Percentiles rank a stretch among this genome's conserved stretches.
phyloP scores from a whole-genome alignment of 2,113 vertebrate genomes.

The Willisornis vidua region DNA sequence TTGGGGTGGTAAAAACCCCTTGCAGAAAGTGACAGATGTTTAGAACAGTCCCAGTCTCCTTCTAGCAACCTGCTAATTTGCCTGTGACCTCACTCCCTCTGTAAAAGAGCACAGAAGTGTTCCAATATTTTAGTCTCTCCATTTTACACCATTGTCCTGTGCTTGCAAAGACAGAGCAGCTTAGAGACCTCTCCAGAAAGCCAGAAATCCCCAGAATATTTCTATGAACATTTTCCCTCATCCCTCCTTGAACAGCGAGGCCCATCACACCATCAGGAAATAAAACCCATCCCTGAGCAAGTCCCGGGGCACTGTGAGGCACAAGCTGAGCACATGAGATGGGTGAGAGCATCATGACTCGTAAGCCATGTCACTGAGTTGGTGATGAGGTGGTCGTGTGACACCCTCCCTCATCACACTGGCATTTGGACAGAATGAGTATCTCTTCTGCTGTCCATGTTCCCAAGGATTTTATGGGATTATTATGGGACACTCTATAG shows the following conservation, averaged over 20 bases:
- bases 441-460: not conserved
- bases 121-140: not conserved
- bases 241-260: not conserved
- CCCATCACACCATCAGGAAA: not conserved
- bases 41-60: not conserved
- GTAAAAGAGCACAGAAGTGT: not conserved
- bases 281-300: fast-evolving
- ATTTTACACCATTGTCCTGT: not conserved
- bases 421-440: not conserved
- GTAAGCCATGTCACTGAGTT: fast-evolving
- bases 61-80: not conserved
- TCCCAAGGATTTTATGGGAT: not conserved
- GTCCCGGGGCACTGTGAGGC: not conserved
- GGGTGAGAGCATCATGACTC: not conserved
- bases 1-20: not conserved
- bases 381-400: not conserved
- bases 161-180: not conserved
- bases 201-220: not conserved
- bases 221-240: not conserved
- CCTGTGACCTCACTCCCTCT: not conserved
- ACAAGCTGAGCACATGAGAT: not conserved
- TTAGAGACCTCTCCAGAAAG: not conserved
- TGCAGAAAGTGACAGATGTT: not conserved
- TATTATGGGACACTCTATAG: not conserved
- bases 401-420: not conserved